A percentile compares a stretch with the other conserved stretches of the same genome.
phyloP scores from a whole-genome alignment of 2,888 invertebrate species.

The Charanyca ferruginea region DNA sequence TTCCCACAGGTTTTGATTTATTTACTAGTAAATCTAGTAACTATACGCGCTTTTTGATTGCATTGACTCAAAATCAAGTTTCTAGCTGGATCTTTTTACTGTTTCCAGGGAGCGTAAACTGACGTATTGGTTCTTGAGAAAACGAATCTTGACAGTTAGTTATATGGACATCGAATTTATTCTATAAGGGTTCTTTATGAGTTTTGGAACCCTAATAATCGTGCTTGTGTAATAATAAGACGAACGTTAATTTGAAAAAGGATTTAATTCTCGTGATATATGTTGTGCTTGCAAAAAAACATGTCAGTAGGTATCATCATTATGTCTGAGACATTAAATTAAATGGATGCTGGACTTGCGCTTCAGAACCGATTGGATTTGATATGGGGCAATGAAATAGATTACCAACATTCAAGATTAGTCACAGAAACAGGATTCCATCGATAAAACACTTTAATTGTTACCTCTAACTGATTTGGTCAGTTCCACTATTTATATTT shows the following conservation, averaged over 20 bases:
- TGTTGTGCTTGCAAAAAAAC: not conserved
- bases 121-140: not conserved
- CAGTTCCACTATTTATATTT: not conserved
- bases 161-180: too few relatives aligned
- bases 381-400: not conserved
- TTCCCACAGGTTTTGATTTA: too few relatives aligned
- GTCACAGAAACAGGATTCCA: not conserved
- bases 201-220: constrained; percentile 11
- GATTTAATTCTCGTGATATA: constrained; percentile 43
- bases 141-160: not conserved
- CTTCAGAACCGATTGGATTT: not conserved
- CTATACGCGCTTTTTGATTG: too few relatives aligned
- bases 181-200: not conserved
- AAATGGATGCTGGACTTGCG: too few relatives aligned
- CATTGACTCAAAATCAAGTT: too few relatives aligned
- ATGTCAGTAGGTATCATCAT: not conserved
- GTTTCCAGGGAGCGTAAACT: too few relatives aligned
- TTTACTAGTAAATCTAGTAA: too few relatives aligned
- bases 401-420: not conserved
- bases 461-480: not conserved
- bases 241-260: constrained; percentile 12
- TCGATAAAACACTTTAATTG: not conserved
- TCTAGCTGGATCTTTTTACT: too few relatives aligned
- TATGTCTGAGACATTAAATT: constrained; percentile 6
- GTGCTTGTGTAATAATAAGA: constrained; percentile 15